phyloP scores from a whole-genome alignment of 2,797 vertebrate species.

The Cryptoprocta ferox region DNA sequence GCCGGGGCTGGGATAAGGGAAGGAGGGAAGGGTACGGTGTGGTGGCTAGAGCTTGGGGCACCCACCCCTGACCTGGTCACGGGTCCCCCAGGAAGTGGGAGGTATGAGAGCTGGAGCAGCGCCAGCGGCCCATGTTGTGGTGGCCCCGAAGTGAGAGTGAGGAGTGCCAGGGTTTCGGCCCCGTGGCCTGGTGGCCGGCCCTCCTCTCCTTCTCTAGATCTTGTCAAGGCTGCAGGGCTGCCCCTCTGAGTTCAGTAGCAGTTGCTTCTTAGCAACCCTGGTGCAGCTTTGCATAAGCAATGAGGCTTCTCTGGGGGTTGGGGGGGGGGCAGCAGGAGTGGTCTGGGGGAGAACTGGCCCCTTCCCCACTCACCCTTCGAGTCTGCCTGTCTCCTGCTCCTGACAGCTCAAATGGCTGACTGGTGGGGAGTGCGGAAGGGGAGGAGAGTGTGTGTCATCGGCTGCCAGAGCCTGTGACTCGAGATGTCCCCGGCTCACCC shows the following conservation, averaged over 20 bases:
- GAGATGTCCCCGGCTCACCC: background rate
- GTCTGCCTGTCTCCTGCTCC: background rate
- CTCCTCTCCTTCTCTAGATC: background rate
- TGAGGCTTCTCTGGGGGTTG: background rate
- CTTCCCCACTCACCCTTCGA: background rate
- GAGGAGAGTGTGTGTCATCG: background rate
- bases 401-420: background rate
- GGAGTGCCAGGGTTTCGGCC: background rate
- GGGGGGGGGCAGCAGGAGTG: background rate
- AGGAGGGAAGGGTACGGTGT: background rate
- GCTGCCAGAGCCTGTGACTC: background rate
- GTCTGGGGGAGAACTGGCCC: background rate
- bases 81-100: background rate
- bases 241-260: background rate
- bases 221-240: background rate
- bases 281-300: constrained; percentile 62
- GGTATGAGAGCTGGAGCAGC: background rate
- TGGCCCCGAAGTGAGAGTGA: background rate
- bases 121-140: background rate
- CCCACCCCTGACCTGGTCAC: background rate
- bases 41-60: background rate
- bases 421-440: background rate
- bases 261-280: constrained; percentile 69
- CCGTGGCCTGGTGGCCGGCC: background rate
- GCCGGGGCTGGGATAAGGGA: background rate